Conservation (phyloP, 2,113 vertebrate genomes). For the Coregonus clupeaformis region DNA sequence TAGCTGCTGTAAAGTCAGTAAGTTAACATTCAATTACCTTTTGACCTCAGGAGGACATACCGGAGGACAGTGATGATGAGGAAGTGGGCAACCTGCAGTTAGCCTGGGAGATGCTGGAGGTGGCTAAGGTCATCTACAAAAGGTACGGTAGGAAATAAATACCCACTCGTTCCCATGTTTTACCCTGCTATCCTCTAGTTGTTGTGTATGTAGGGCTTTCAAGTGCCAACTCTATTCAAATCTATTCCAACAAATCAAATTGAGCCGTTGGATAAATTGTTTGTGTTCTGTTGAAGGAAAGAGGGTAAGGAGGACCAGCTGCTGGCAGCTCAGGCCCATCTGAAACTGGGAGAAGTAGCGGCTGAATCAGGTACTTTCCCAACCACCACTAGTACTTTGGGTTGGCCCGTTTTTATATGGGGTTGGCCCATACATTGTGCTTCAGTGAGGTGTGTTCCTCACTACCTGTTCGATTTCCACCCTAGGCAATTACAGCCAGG, state of each 20-base stretch:
- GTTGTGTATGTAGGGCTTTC: too few species aligned
- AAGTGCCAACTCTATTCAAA: too few species aligned
- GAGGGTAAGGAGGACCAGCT: slow-evolving; percentile 86
- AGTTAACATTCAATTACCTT: not conserved
- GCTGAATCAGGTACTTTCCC: slow-evolving; percentile 84
- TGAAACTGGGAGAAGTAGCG: slow-evolving; percentile 95
- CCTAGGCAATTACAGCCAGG: slow-evolving; percentile 89
- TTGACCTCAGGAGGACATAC: slow-evolving; percentile 1
- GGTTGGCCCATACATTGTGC: too few species aligned
- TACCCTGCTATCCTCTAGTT: not conserved
- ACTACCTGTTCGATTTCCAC: not conserved
- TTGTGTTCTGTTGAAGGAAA: slow-evolving; percentile 75
- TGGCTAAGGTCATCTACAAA: slow-evolving; percentile 95
- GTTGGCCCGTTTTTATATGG: too few species aligned
- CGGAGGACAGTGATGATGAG: slow-evolving; percentile 88
- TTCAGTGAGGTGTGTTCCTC: too few species aligned
- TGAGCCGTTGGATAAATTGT: not conserved
- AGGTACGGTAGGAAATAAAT: slow-evolving; percentile 74
- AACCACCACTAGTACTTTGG: not conserved
- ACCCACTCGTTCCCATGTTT: not conserved
- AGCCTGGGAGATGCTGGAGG: slow-evolving; percentile 98
- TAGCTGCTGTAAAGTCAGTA: not conserved
- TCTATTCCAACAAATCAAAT: too few species aligned
- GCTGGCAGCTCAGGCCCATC: slow-evolving; percentile 87
- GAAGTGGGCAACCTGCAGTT: slow-evolving; percentile 95